Conservation (phyloP, 2,113 vertebrate species). For the Scortum barcoo region DNA sequence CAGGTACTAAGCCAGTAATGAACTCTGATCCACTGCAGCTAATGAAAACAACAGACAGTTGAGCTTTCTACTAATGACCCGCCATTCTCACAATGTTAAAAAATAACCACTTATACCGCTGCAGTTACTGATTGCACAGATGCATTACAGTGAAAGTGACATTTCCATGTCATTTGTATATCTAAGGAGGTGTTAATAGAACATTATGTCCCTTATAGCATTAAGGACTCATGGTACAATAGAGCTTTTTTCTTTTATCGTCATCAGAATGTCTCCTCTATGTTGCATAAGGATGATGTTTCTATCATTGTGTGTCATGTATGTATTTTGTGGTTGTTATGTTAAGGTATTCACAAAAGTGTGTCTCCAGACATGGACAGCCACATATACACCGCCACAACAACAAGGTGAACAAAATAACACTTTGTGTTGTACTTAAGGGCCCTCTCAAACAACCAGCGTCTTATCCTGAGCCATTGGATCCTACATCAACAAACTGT, state of each 20-base stretch:
- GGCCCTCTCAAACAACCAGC: neutral
- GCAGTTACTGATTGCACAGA: constrained; percentile 38
- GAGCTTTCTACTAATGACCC: constrained; percentile 31
- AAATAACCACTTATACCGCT: constrained; percentile 28
- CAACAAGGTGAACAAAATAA: neutral
- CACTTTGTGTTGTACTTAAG: neutral
- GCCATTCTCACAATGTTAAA: constrained; percentile 16
- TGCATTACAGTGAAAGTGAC: constrained; percentile 19
- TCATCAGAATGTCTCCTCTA: neutral
- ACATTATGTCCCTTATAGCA: neutral
- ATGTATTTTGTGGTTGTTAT: neutral
- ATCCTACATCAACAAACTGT: neutral
- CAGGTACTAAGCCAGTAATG: constrained; percentile 28
- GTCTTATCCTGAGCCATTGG: neutral
- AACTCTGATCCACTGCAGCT: constrained; percentile 29
- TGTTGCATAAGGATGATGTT: neutral
- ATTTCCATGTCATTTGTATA: constrained; percentile 8
- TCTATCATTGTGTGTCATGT: neutral
- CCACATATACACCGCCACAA: neutral
- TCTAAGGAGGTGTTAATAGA: constrained; percentile 7
- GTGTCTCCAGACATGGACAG: neutral
- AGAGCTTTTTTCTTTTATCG: no score
- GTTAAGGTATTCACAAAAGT: neutral
- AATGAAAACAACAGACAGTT: constrained; percentile 50
- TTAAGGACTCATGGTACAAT: neutral